Evolutionary conservation across 2,113 vertebrate species (phyloP), one percentile per base, ranked within the genome.

Genomic region (Hydropotes inermis): DNA sequence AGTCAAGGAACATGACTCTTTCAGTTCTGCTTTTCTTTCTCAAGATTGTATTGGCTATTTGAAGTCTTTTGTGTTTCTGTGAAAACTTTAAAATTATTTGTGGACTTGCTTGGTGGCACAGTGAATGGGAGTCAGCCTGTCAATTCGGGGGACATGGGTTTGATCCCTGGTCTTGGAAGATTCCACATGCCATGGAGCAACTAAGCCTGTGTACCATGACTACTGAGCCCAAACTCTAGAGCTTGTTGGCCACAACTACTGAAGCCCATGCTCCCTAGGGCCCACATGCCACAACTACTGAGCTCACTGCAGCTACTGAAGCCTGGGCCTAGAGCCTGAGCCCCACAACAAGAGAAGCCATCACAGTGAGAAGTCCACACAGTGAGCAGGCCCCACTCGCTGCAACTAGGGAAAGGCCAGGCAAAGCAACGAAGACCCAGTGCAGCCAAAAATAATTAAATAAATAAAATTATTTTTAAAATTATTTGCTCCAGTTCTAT

Each of bases 351-450:
- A 27, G 23, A 76, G 70, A 76, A 27, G 23, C 70, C 23, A 3
- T 39, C 70, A 15, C 3, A 76, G 39, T 43, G 6, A 7, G 39
- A 43, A 27, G 39, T 27, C 70, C 23, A 27, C 12, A 14, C 36
- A 27, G 21, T 14, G 70, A 76, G 70, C 39, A 76, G 36, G 0
- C 6, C 6, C 70, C 39, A 43, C 36, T 25, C 0, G 0, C 70
- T 76, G 39, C 12, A 7, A 76, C 12, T 27, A 43, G 12, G 39
- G 23, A 39, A 5, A 43, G 70, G 0, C 23, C 70, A 27, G 70
- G 39, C 11, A 27, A 76, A 43, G 12, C 70, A 76, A 76, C 14
- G 39, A 43, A 76, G 70, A 43, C 36, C 64, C 70, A 43, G 70
- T 14, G 21, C 11, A 7, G 36, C 36, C 23, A 27, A 43, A 74